Base-by-base conservation (phyloP, 2,888 invertebrate genomes). In the Andrena trimmerana region DNA sequence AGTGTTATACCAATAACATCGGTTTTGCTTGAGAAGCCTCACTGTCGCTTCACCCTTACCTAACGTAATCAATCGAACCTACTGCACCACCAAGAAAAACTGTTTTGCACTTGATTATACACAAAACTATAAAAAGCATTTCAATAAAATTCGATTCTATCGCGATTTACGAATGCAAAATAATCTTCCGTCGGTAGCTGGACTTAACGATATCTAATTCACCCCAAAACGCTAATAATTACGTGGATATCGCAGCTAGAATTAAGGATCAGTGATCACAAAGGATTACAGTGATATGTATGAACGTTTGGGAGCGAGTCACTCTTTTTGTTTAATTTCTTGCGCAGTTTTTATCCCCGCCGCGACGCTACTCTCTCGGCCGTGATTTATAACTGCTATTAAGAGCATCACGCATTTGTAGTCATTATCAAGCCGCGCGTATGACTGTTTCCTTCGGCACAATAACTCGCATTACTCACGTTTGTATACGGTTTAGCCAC, bases 381-480 rank as follows among this genome's bases (percentile, higher is more conserved):
- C 62, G 77, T 73, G 65, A 75, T 60, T 78, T 81, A 83, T 62
- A 75, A 77, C 80, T 57, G 68, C 62, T 71, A 80, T 73, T 78
- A 65, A 78, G 67, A 86, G 70, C 71, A 48, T 71, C 59, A 33
- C 70, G 76, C 81, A 83, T 84, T 87, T 67, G 66, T 69, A 79
- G 62, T 66, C 74, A 78, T 87, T 88, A 86, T 88, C 88, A 36
- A 8, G 2, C 54, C 63, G 27, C 65, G 59, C 27, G 72, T 74
- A 68, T 81, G 83, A 85, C 76, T 78, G 81, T 85, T 88, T 88
- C 88, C 86, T 88, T 72, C 66, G 76, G 27, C 68, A 81, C 78
- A 81, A 77, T 81, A 74, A 69, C 52, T 71, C 57, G 76, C 68
- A 83, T 89, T 88, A 89, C 79, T 88, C 89, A 88, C 68, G 72